Evolutionary conservation across 2,888 invertebrate genomes (phyloP).

Genomic region (Trachelus stipa): DNA sequence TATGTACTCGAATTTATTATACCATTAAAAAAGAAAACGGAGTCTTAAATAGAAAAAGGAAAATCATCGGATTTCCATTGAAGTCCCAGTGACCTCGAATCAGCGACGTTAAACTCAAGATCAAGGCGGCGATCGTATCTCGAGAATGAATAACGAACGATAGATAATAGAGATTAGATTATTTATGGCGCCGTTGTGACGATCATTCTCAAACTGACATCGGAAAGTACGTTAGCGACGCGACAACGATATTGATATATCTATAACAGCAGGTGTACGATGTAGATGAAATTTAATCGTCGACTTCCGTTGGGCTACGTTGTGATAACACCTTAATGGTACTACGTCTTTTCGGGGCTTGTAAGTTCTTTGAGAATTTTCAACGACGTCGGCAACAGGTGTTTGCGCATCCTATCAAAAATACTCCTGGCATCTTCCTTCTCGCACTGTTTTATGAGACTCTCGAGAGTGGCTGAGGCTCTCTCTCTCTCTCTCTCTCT

Average conservation of each 20-base stretch:
- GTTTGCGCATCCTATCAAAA: neutral
- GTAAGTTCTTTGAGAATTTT: neutral
- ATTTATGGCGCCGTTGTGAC: neutral
- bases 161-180: neutral
- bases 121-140: neutral
- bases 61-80: neutral
- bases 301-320: neutral
- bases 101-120: neutral
- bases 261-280: neutral
- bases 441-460: neutral
- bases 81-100: neutral
- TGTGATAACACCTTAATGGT: neutral
- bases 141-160: neutral
- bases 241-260: neutral
- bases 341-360: neutral
- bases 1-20: neutral
- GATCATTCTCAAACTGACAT: neutral
- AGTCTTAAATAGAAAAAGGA: neutral
- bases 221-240: neutral
- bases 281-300: neutral
- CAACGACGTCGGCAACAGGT: neutral
- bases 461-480: neutral
- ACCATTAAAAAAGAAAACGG: no score
- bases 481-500: constrained; percentile 24
- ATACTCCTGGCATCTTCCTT: neutral